phyloP scores from a whole-genome alignment of 2,113 vertebrate genomes.

The Bubalus kerabau region DNA sequence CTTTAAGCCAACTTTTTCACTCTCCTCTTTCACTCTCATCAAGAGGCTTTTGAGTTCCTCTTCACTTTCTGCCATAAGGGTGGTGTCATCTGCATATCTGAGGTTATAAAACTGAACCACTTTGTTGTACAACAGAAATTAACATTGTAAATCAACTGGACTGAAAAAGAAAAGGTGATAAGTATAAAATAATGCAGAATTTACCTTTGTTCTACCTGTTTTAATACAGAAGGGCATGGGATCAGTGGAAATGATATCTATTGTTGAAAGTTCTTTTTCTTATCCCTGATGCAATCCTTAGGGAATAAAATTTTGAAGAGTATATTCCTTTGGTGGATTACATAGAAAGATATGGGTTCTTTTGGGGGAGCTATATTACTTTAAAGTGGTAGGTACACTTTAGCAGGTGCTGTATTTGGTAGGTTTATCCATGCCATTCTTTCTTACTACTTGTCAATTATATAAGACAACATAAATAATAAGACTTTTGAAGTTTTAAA shows the following conservation, averaged over 20 bases:
- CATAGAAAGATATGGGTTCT: not conserved
- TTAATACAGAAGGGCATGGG: not conserved
- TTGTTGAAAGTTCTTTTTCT: not conserved
- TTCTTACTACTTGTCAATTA: not conserved
- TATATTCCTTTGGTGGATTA: not conserved
- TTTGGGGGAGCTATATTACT: not conserved
- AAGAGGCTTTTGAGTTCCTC: no score
- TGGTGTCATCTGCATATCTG: no score
- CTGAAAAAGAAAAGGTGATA: not conserved
- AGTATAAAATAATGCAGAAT: not conserved
- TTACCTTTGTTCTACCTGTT: not conserved
- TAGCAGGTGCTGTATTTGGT: not conserved
- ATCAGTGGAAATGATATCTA: not conserved
- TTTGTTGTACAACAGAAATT: not conserved
- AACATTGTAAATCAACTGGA: not conserved
- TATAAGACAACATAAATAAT: not conserved
- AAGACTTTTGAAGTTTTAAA: not conserved
- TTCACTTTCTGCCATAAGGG: no score
- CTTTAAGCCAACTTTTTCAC: no score
- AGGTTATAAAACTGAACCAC: not conserved
- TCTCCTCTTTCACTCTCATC: no score
- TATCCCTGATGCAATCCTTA: not conserved
- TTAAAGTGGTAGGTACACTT: not conserved
- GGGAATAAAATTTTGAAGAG: constrained; percentile 2
- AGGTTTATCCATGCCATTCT: not conserved